Percentiles rank a stretch among this genome's conserved stretches.
Conservation (phyloP, 2,888 invertebrate species). For the Xestobium rufovillosum region DNA sequence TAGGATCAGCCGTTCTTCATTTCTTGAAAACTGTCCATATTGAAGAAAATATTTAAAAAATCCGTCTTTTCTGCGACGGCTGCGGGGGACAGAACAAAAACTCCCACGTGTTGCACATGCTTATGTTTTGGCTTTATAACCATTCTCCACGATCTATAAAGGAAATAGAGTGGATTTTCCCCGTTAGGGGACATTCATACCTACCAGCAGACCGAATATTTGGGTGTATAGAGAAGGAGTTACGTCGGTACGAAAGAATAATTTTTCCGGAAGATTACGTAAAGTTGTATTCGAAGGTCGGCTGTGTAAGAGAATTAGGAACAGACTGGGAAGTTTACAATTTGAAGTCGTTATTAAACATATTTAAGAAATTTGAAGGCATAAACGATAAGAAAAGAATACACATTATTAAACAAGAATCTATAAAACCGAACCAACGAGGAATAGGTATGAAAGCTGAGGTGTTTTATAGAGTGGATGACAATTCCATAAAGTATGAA, state of each 20-base stretch:
- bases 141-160: conserved; percentile 22
- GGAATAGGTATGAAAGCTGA: no score
- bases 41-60: no score
- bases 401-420: no score
- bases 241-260: conserved; percentile 15
- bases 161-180: conserved; percentile 17
- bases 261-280: conserved; percentile 11
- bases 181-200: conserved; percentile 19
- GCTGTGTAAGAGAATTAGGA: conserved; percentile 18
- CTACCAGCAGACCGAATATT: conserved; percentile 14
- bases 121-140: conserved; percentile 25
- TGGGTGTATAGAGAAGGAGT: conserved; percentile 18
- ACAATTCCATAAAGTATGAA: no score
- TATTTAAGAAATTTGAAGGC: conserved; percentile 22
- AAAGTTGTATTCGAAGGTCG: conserved; percentile 18
- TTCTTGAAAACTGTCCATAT: no score
- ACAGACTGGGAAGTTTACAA: conserved; percentile 17
- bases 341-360: conserved; percentile 19
- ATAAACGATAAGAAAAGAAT: conserved; percentile 19
- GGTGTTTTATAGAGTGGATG: no score
- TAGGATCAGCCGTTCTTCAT: no score
- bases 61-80: no score
- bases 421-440: no score
- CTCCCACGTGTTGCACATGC: conserved; percentile 22
- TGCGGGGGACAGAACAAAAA: no score